phyloP scores from a whole-genome alignment of 1,140 invertebrate species.

The Trachelipus rathkii region DNA sequence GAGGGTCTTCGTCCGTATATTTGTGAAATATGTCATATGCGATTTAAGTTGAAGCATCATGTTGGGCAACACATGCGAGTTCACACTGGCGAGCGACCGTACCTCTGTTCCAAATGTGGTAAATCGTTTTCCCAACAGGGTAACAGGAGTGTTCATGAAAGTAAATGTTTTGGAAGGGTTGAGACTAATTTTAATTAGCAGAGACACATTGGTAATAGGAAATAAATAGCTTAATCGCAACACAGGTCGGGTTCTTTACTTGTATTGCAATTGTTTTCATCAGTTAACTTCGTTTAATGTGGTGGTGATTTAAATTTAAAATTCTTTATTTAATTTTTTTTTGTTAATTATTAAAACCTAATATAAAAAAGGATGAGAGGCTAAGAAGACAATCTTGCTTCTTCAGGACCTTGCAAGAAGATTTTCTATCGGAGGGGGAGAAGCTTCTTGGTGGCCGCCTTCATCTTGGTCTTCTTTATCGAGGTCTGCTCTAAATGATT shows the following conservation, averaged over 20 bases:
- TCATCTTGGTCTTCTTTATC: background rate
- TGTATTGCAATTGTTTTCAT: no score
- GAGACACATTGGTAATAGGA: background rate
- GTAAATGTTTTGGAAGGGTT: background rate
- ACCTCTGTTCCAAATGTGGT: slow-evolving; percentile 52
- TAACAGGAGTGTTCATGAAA: background rate
- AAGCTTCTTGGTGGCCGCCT: background rate
- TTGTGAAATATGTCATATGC: slow-evolving; percentile 44
- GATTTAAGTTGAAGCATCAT: slow-evolving; percentile 46
- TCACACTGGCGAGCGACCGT: slow-evolving; percentile 55
- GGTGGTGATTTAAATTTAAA: no score
- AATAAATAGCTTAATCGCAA: background rate
- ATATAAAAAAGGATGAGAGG: background rate
- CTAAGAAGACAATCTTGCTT: background rate
- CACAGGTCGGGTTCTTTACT: no score
- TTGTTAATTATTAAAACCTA: background rate
- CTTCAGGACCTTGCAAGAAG: background rate
- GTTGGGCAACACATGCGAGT: slow-evolving; percentile 50
- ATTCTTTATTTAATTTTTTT: background rate
- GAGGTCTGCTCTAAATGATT: background rate
- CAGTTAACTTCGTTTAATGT: no score
- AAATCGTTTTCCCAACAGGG: slow-evolving; percentile 51
- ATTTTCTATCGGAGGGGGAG: background rate
- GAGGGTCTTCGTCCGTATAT: slow-evolving; percentile 40
- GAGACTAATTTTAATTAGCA: background rate